Base-by-base conservation (phyloP, 2,888 invertebrate genomes). In the Mactromeris polynyma region DNA sequence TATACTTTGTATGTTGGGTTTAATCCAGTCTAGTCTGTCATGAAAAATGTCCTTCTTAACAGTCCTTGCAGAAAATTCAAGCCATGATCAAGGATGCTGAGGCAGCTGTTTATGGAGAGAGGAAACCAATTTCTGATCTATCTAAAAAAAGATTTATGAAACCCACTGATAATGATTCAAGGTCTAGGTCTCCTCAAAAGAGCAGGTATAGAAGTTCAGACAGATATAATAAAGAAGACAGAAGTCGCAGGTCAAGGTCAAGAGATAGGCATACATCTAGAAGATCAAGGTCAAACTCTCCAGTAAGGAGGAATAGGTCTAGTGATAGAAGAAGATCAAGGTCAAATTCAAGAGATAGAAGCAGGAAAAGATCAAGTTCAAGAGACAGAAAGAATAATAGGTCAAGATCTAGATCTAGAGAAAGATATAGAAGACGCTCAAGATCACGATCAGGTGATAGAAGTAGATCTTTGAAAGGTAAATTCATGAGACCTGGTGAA, bases 51-150 rank as follows among this genome's bases (percentile, higher is more conserved):
- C 26, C 17, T 64, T 83, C 86, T 36, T 96, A 96, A 64, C 94
- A 97, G 97, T 97, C 97, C 21, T 94, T 97, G 89, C 97, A 97
- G 86, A 97, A 96, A 81, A 96, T 97, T 83, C 94, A 97, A 90
- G 93, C 95, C 0, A 97, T 97, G 97, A 96, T 97, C 77, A 95
- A 94, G 38, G 97, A 97, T 92, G 97, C 97, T n/a, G 97, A 97
- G 94, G 93, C 93, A 46, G 79, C 83, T 77, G 33, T 69, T 58
- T 87, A 85, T 87, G 89, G 82, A 78, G 81, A 82, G 40, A 83
- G 86, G 81, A 87, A 81, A 83, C 83, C 85, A 36, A 80, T 73
- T 42, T 84, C 78, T 26, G 78, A 84, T 33, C 26, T 78, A 77
- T 19, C 78, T 33, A 92, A 80, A 86, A 88, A 90, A 58, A 90